A percentile compares a stretch with the other conserved stretches of the same genome.
These are phyloP conservation scores for Piscicola geometra DNA, from an alignment of 2,888 invertebrate species.

Conservation along the genomic window DNA sequence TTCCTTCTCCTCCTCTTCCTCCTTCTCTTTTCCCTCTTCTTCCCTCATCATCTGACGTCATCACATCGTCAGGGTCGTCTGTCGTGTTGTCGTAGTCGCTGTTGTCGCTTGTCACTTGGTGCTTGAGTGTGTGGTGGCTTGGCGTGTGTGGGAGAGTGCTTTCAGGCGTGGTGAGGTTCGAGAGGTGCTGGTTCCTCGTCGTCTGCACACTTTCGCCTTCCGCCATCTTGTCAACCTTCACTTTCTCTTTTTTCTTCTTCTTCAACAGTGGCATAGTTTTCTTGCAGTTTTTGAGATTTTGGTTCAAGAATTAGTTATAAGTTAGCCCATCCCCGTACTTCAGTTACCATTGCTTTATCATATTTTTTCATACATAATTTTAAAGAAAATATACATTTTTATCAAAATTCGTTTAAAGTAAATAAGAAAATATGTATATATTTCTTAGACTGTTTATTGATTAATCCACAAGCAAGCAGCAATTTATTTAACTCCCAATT, in stretches of 20 bases:
- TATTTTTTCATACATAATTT: too few species aligned
- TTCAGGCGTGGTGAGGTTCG: too few species aligned
- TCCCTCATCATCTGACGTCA: slow-evolving; percentile 25
- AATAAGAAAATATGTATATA: too few species aligned
- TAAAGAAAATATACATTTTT: too few species aligned
- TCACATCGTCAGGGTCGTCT: slow-evolving; percentile 13
- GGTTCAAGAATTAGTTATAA: neutral
- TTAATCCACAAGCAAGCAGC: too few species aligned
- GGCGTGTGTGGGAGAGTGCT: neutral
- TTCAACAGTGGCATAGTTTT: neutral
- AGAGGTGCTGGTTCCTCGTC: neutral
- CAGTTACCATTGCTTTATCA: too few species aligned
- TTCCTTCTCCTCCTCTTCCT: neutral
- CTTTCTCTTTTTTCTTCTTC: neutral
- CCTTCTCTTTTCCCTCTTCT: neutral
- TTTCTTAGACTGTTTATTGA: too few species aligned
- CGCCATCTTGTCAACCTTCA: neutral
- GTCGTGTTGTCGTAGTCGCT: slow-evolving; percentile 24
- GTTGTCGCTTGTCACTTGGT: neutral
- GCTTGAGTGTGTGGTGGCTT: neutral
- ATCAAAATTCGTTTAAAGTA: too few species aligned
- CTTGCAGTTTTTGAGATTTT: neutral
- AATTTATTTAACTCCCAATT: too few species aligned
- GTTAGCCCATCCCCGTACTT: too few species aligned
- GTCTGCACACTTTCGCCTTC: neutral